Evolutionary conservation across 2,888 invertebrate genomes (phyloP).

Genomic region (Luperina testacea): DNA sequence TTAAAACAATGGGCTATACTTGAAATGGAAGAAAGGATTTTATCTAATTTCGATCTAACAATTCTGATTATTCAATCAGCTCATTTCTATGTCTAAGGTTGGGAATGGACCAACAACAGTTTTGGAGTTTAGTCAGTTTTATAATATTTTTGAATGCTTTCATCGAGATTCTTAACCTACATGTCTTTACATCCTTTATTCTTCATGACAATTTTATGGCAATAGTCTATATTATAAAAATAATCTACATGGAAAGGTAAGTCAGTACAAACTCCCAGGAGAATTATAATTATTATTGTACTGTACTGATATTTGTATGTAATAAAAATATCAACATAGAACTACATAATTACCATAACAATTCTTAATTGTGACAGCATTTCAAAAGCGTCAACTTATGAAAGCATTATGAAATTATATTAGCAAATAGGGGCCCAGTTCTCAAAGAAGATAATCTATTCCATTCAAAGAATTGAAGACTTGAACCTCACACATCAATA

Average conservation of each 20-base stretch:
- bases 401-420: constrained; percentile 17
- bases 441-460: constrained; percentile 40
- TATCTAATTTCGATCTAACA: constrained; percentile 60
- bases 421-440: constrained; percentile 20
- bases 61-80: constrained; percentile 60
- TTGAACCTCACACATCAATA: constrained; percentile 60
- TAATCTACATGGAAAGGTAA: constrained; percentile 10
- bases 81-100: constrained; percentile 34
- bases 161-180: neutral
- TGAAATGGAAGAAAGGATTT: constrained; percentile 58
- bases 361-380: constrained; percentile 21
- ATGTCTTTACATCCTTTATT: too few species aligned
- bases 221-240: neutral
- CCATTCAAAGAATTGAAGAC: constrained; percentile 51
- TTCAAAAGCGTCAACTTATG: neutral
- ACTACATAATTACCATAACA: constrained; percentile 35
- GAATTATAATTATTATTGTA: constrained; percentile 1
- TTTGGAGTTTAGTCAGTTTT: neutral
- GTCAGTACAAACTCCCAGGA: neutral
- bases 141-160: neutral
- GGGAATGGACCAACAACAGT: constrained; percentile 7
- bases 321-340: constrained; percentile 32
- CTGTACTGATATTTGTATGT: neutral
- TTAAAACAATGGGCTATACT: constrained; percentile 63
- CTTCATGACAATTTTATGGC: neutral